phyloP scores from a whole-genome alignment of 2,113 vertebrate genomes.

The Oreocharis arfaki region DNA sequence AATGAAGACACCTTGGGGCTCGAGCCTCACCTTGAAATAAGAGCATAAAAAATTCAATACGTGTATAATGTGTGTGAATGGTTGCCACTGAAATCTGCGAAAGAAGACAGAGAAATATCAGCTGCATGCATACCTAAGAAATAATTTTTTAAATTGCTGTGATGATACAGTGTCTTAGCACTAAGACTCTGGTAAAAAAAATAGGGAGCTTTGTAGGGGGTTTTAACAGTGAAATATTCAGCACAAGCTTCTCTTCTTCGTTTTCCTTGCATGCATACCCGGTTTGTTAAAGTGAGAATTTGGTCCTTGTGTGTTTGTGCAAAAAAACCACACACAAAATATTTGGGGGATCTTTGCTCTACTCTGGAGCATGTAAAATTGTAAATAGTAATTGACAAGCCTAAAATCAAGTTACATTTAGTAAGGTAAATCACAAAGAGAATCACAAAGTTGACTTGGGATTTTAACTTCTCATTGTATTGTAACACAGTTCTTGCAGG shows the following conservation, averaged over 20 bases:
- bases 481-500: neutral
- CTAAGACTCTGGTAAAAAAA: neutral
- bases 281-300: neutral
- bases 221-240: neutral
- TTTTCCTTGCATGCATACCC: neutral
- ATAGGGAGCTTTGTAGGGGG: rapidly evolving
- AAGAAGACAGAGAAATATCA: neutral
- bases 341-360: neutral
- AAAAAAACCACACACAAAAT: neutral
- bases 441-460: neutral
- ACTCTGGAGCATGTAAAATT: neutral
- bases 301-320: neutral
- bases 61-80: neutral
- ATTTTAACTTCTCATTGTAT: neutral
- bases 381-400: neutral
- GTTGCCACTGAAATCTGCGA: neutral
- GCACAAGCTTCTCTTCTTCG: neutral
- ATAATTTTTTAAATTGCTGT: neutral
- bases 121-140: neutral
- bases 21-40: neutral
- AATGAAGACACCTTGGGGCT: conserved; percentile 39
- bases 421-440: neutral
- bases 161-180: neutral
- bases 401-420: neutral
- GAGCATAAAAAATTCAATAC: conserved; percentile 36